Conservation (phyloP, 2,888 invertebrate species). For the Petrolisthes manimaculis region DNA sequence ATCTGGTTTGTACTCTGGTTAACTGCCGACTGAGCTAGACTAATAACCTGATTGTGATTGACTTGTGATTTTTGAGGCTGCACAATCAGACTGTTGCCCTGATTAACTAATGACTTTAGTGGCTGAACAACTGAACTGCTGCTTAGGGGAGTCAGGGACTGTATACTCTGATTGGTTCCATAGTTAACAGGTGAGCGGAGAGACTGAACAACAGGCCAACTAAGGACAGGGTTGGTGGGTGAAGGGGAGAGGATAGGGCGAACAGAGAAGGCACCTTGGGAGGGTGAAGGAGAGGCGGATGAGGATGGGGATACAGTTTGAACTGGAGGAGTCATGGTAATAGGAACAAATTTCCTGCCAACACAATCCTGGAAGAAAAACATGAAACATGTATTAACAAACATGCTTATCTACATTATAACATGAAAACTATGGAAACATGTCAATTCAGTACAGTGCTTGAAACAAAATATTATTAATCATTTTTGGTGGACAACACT, state of each 20-base stretch:
- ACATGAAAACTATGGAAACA: no score
- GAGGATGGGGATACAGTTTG: not conserved
- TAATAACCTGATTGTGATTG: constrained; percentile 3
- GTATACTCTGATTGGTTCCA: not conserved
- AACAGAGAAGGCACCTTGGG: not conserved
- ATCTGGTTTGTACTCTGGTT: constrained; percentile 4
- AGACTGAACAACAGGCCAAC: not conserved
- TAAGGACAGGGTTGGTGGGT: not conserved
- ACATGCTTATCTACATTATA: no score
- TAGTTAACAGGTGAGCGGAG: not conserved
- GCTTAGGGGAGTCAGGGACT: not conserved
- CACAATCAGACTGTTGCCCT: constrained; percentile 10
- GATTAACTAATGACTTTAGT: not conserved
- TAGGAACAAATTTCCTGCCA: constrained; percentile 31
- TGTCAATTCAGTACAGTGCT: no score
- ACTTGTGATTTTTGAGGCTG: constrained; percentile 23
- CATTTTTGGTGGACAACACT: no score
- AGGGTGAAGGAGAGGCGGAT: not conserved
- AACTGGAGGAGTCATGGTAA: constrained; percentile 28
- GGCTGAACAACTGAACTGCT: not conserved
- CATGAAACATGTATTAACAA: not conserved
- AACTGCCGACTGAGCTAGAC: not conserved
- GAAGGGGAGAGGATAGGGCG: not conserved
- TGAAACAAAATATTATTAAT: no score
- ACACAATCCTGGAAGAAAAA: constrained; percentile 15